Percentiles rank a stretch among this genome's conserved stretches.
Conservation (phyloP, 2,113 vertebrate genomes). For the Sturnus vulgaris region DNA sequence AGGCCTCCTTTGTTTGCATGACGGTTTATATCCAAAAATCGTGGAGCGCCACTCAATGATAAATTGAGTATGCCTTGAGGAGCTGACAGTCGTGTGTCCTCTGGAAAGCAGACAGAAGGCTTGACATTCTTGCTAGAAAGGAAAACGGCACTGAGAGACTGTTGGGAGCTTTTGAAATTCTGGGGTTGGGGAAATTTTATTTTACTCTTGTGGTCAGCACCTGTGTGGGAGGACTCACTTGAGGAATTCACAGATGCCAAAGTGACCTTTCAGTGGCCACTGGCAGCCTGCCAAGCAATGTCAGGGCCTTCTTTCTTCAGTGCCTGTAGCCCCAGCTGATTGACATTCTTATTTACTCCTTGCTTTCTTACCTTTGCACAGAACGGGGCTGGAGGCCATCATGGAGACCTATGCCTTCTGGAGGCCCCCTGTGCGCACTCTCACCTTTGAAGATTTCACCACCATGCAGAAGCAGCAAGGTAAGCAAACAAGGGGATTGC, state of each 20-base stretch:
- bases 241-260: neutral
- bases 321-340: neutral
- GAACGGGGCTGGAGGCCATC: constrained; percentile 97
- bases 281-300: neutral
- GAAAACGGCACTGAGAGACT: neutral
- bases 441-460: constrained; percentile 98
- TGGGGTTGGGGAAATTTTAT: neutral
- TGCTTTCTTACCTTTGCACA: constrained; percentile 59
- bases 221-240: neutral
- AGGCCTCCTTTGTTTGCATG: neutral
- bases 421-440: constrained; percentile 96
- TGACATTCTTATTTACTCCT: neutral
- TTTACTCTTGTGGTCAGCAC: neutral
- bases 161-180: neutral
- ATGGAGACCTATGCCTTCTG: constrained; percentile 99
- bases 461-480: constrained; percentile 99
- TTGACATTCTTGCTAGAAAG: neutral
- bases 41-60: neutral
- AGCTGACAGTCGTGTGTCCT: neutral
- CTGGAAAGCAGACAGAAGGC: neutral
- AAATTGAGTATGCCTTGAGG: neutral
- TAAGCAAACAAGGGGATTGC: constrained; percentile 44
- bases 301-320: neutral
- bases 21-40: neutral
- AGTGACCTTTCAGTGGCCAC: neutral